Evolutionary conservation across 92 coral and sea anemone species (phyloP).

Genomic region (Porites evermanni): DNA sequence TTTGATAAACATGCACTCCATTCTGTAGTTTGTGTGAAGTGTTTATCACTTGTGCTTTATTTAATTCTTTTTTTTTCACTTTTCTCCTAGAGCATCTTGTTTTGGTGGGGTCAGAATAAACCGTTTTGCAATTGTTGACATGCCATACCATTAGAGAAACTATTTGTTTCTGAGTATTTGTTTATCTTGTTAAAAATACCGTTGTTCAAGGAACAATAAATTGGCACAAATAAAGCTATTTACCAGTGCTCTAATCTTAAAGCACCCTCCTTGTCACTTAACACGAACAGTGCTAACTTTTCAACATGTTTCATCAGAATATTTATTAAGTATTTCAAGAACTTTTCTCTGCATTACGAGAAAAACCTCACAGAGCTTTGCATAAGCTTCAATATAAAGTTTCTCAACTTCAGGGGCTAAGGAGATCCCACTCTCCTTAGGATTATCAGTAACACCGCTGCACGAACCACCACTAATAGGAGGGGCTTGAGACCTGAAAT

Average conservation of each 20-base stretch:
- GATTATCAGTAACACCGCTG: constrained; percentile 71
- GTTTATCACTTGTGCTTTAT: too few species aligned
- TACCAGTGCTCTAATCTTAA: too few species aligned
- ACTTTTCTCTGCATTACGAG: constrained; percentile 79
- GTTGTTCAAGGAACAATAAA: too few species aligned
- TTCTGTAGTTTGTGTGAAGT: too few species aligned
- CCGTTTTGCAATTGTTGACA: constrained; percentile 20
- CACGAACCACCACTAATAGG: constrained; percentile 73
- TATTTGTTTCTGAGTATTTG: not conserved
- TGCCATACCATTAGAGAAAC: not conserved
- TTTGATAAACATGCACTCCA: too few species aligned
- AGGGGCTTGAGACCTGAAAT: constrained; percentile 79
- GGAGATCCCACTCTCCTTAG: constrained; percentile 16
- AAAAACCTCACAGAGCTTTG: constrained; percentile 74
- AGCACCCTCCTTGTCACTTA: constrained; percentile 32
- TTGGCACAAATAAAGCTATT: too few species aligned
- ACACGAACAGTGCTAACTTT: constrained; percentile 55
- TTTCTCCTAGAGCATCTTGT: too few species aligned
- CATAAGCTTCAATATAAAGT: constrained; percentile 72
- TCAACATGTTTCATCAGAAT: constrained; percentile 73
- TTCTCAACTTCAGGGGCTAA: constrained; percentile 20
- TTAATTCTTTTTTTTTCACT: too few species aligned
- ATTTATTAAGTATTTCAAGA: constrained; percentile 71
- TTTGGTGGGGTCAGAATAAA: too few species aligned
- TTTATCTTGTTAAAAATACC: too few species aligned